Evolutionary conservation across 2,113 vertebrate species (phyloP).

Genomic region (Nipponia nippon): DNA sequence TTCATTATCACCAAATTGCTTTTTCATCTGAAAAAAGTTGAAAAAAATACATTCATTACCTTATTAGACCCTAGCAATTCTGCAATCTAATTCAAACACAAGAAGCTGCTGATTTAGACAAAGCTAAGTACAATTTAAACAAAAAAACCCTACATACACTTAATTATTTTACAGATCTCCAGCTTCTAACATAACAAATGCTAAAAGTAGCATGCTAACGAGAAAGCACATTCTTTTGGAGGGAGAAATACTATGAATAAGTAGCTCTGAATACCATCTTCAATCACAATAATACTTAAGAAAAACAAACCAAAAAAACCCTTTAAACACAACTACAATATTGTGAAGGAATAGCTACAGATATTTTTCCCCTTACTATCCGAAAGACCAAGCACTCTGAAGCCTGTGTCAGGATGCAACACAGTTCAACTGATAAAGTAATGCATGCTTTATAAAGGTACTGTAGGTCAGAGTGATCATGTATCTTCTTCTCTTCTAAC

Average conservation of each 20-base stretch:
- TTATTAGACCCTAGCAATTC: background rate
- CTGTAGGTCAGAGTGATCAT: background rate
- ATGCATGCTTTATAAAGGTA: background rate
- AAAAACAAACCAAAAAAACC: background rate
- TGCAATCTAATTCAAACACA: background rate
- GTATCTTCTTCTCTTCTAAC: background rate
- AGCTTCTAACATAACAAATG: background rate
- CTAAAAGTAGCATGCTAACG: background rate
- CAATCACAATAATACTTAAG: background rate
- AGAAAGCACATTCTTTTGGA: background rate
- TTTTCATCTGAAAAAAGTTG: slow-evolving; percentile 88
- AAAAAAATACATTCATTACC: background rate
- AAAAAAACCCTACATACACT: background rate
- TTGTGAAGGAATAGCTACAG: background rate
- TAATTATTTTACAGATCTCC: background rate
- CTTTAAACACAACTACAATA: background rate
- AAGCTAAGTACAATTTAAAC: background rate
- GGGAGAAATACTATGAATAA: background rate
- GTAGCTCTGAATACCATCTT: background rate
- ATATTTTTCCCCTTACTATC: background rate
- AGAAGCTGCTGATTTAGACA: background rate
- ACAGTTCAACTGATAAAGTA: background rate
- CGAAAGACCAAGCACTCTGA: background rate
- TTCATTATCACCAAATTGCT: slow-evolving; percentile 89
- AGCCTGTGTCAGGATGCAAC: background rate